phyloP scores from a whole-genome alignment of 1,140 invertebrate genomes.

The Apis florea region DNA sequence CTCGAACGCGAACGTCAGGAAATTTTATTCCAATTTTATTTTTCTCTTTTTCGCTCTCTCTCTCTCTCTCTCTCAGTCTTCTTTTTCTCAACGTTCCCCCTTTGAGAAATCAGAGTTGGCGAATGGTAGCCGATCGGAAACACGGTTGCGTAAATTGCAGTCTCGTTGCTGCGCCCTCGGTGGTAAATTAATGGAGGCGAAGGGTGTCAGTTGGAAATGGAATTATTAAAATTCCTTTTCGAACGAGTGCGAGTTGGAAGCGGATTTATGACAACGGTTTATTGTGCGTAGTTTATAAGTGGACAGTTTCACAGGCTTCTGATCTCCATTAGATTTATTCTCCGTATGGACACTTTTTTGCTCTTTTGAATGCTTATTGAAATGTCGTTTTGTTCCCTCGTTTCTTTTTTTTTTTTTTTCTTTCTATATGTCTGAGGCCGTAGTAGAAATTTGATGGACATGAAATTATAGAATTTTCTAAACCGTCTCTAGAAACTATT shows the following conservation, averaged over 20 bases:
- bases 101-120: conserved; percentile 10
- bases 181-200: conserved; percentile 6
- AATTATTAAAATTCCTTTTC: conserved; percentile 31
- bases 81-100: background rate
- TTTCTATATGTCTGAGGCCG: no score
- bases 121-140: background rate
- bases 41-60: background rate
- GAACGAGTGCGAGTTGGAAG: background rate
- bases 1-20: background rate
- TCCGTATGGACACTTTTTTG: background rate
- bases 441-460: no score
- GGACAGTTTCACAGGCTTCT: background rate
- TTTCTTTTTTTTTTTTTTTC: no score
- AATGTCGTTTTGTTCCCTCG: background rate
- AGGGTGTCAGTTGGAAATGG: conserved; percentile 3
- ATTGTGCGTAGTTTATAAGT: background rate
- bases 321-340: background rate
- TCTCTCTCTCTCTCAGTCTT: background rate
- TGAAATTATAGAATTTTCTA: no score
- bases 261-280: conserved; percentile 3
- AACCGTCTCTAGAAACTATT: no score
- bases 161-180: background rate
- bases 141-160: conserved; percentile 10
- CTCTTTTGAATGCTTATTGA: background rate
- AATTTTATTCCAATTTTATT: background rate